phyloP scores from a whole-genome alignment of 2,113 vertebrate genomes.

The Zapus hudsonius region DNA sequence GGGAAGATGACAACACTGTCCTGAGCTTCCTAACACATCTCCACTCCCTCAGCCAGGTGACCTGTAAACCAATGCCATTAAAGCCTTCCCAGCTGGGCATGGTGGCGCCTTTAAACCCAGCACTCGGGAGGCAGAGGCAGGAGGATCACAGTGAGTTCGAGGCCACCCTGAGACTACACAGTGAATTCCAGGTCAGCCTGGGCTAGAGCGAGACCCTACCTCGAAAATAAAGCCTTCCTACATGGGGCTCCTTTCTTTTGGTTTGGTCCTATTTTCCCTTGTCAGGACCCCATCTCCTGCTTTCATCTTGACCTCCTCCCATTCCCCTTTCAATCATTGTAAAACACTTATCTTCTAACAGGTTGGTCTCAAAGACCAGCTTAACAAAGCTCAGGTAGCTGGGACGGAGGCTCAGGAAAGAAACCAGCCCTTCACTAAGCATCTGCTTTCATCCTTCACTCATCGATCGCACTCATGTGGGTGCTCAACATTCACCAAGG shows the following conservation, averaged over 20 bases:
- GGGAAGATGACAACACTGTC: not conserved
- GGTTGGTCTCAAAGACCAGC: not conserved
- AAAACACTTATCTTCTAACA: not conserved
- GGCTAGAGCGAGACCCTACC: no score
- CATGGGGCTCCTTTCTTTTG: not conserved
- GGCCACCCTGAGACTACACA: no score
- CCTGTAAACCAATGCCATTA: not conserved
- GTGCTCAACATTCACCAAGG: accelerated
- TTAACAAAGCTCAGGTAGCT: not conserved
- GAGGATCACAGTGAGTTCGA: no score
- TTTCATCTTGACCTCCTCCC: not conserved
- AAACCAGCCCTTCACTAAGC: not conserved
- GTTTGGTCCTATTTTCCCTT: accelerated
- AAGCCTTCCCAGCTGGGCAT: no score
- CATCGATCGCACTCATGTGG: accelerated
- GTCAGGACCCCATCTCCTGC: no score
- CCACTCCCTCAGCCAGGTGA: not conserved
- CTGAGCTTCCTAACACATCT: not conserved
- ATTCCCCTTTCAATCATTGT: not conserved
- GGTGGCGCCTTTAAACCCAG: no score
- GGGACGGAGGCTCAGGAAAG: not conserved
- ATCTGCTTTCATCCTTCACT: not conserved
- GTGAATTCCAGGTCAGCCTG: no score
- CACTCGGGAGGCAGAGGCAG: no score
- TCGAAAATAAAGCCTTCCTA: not conserved